Base-by-base conservation (phyloP, 2,113 vertebrate species). In the Variabilichromis moorii region DNA sequence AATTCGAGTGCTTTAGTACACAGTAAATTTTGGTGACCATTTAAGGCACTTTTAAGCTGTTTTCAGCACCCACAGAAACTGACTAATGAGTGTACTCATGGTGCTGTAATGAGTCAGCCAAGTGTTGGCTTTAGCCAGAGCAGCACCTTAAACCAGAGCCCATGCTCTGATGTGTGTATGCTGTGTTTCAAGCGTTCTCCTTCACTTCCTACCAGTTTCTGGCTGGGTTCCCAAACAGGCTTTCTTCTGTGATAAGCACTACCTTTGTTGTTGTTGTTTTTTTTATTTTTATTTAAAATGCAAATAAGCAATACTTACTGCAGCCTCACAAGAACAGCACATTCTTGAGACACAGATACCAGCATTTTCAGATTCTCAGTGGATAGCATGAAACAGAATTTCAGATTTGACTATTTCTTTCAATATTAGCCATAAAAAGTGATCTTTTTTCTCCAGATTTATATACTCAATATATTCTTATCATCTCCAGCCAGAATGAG, bases 1-100 rank as follows among this genome's bases (percentile, higher is more conserved):
- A 92, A 88, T 87, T 88, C 37, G 31, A 91, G 83, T 40, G 47
- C 86, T 95, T 94, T 91, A 90, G 91, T 91, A 79, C 88, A 84
- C 88, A 54, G 63, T 82, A 76, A 45, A 51, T 90, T 91, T 90
- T 84, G 80, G 61, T 68, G 82, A 81, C 86, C 83, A 91, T 92
- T 95, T 92, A 90, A 90, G 19, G 16, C 24, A 71, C 82, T 89
- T 86, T 92, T 83, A 80, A 89, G 83, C 61, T 68, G 59, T 86
- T 88, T 93, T 87, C 78, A 61, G 50, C 17, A 82, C 71, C 88
- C 81, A 79, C 63, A 92, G 81, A 91, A 92, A 87, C 82, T 17
- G 90, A 91, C 85, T 94, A 94, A 94, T 89, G 89, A 91, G 86
- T 82, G 83, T 51, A 76, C 66, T 90, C 87, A 80, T 40, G n/a